Evolutionary conservation across 1,140 invertebrate genomes (phyloP), one percentile per base, ranked within the genome.

Genomic region (Papilio helenus): DNA sequence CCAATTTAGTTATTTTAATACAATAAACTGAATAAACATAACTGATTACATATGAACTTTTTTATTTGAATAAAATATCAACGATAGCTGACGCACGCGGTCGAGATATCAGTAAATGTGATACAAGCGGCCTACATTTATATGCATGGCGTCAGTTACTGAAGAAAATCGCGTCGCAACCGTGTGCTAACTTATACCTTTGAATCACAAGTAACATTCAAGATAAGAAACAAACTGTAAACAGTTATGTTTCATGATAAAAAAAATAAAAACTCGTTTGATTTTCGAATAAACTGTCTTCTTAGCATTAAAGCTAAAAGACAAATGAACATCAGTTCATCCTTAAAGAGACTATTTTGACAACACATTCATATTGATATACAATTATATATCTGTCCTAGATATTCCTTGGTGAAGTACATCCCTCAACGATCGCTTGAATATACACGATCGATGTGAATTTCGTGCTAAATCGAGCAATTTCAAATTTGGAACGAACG

Each of bases 401-500:
- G 61, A 29, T 29, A 34, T 68, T 68, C 61, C 61, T 68, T 68
- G 34, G 61, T 34, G 23, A 1, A 29, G 5, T 34, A 29, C 61
- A 29, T 26, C 61, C 26, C 26, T 29, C 61, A 68, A 68, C 61
- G 61, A 68, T 68, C 61, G 14, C 61, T 58, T 58, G 61, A 29
- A 68, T 68, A 29, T 68, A 68, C 26, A 68, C 61, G 29, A 68
- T 68, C 58, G 58, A 23, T 61, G 58, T 61, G 26, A 29, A 68
- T 68, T 68, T 68, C 14, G 26, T 34, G 61, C 26, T 68, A 68
- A 68, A 34, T 68, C 26, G 61, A 68, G 61, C 61, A 16, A 68
- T 68, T 68, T 68, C 61, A 14, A 68, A 68, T 68, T 34, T 29
- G 26, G 26, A 68, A 29, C 61, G 61, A 68, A 68, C 26, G 20